phyloP scores from a whole-genome alignment of 1,140 invertebrate species.

The Macrobrachium rosenbergii region DNA sequence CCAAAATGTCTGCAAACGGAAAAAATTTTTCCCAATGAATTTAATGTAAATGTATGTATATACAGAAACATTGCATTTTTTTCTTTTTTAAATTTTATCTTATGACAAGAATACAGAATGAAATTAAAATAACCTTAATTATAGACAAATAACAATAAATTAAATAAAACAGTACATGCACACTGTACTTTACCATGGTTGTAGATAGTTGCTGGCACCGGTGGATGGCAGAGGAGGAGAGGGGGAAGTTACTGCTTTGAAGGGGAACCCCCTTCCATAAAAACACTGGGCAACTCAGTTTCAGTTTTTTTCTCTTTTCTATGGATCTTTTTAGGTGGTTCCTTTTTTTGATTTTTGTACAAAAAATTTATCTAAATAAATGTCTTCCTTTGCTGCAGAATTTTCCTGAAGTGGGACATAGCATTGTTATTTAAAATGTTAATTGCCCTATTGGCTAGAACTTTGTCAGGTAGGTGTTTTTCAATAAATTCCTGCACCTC shows the following conservation, averaged over 20 bases:
- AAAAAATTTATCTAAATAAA: background rate
- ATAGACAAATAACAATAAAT: no score
- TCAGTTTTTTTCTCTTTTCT: constrained; percentile 3
- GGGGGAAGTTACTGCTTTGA: constrained; percentile 19
- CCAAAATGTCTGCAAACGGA: no score
- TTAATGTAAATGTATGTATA: no score
- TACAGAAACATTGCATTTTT: no score
- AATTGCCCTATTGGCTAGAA: constrained; percentile 6
- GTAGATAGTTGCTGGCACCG: no score
- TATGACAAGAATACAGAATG: no score
- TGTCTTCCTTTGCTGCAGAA: constrained; percentile 35
- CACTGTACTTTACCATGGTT: no score
- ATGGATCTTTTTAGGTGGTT: background rate
- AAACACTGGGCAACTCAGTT: constrained; percentile 9
- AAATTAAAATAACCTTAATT: no score
- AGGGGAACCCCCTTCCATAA: constrained; percentile 26
- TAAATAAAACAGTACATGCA: no score
- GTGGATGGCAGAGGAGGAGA: background rate
- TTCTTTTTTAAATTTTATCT: no score
- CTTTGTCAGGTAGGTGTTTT: constrained; percentile 17
- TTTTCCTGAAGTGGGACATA: constrained; percentile 30
- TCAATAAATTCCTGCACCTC: background rate
- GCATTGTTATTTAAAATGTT: constrained; percentile 38
- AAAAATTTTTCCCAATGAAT: no score
- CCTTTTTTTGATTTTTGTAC: background rate